Conservation (phyloP, 1,140 invertebrate species). For the Orius insidiosus region DNA sequence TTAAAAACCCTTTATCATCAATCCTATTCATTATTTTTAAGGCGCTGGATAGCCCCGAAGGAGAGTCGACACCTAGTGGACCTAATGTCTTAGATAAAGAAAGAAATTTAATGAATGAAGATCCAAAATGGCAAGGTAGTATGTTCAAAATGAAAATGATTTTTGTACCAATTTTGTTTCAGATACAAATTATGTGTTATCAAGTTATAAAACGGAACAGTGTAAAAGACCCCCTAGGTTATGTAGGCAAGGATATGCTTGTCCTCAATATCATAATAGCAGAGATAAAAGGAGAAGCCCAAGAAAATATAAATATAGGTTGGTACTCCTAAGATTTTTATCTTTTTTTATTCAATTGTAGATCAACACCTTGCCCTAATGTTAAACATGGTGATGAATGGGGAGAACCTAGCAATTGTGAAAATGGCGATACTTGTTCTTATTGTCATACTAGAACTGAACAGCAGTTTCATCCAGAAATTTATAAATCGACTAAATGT, state of each 20-base stretch:
- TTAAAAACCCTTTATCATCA: background rate
- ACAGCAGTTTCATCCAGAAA: conserved; percentile 99
- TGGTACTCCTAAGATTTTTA: no score
- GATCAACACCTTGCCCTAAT: conserved; percentile 93
- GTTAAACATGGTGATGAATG: conserved; percentile 98
- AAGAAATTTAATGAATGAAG: conserved; percentile 89
- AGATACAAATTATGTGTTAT: conserved; percentile 95
- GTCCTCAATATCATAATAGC: conserved; percentile 96
- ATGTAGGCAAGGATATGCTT: conserved; percentile 95
- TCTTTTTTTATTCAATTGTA: no score
- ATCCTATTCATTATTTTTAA: conserved; percentile 28
- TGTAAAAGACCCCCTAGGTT: conserved; percentile 91
- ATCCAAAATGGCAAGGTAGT: conserved; percentile 98
- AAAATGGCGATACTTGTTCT: conserved; percentile 80
- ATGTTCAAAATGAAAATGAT: no score
- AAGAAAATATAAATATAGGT: conserved; percentile 68
- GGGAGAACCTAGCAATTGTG: conserved; percentile 93
- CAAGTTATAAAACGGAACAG: conserved; percentile 95
- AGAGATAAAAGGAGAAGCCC: conserved; percentile 84
- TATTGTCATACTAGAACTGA: conserved; percentile 99
- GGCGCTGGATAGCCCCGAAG: conserved; percentile 55
- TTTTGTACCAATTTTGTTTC: no score
- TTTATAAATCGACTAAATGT: conserved; percentile 98
- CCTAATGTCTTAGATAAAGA: conserved; percentile 86
- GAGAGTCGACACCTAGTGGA: conserved; percentile 46